phyloP scores from a whole-genome alignment of 92 coral and sea anemone species.

The Epizoanthus fatuus region DNA sequence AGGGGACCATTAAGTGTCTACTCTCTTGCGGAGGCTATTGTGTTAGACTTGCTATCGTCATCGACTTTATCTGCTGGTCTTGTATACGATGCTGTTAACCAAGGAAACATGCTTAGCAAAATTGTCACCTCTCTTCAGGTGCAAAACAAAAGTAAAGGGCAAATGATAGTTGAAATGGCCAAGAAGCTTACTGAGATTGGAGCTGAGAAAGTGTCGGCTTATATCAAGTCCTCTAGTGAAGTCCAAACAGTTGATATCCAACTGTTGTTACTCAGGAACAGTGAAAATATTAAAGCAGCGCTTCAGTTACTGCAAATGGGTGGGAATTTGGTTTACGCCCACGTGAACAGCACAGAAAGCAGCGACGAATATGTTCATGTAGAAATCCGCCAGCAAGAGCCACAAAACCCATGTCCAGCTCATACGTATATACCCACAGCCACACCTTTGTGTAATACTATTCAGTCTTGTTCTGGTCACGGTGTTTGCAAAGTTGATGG shows the following conservation, averaged over 20 bases:
- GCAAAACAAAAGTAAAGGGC: constrained; percentile 15
- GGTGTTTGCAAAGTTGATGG: constrained; percentile 67
- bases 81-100: constrained; percentile 14
- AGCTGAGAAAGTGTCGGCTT: constrained; percentile 46
- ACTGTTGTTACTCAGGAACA: not conserved
- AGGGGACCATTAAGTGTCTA: constrained; percentile 71
- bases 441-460: constrained; percentile 32
- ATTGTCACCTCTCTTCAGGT: not conserved
- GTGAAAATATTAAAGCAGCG: constrained; percentile 30
- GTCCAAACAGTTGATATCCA: constrained; percentile 55
- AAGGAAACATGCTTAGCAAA: constrained; percentile 6
- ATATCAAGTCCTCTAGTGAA: constrained; percentile 23
- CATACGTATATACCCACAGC: not conserved
- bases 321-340: constrained; percentile 9
- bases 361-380: constrained; percentile 38
- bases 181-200: constrained; percentile 44
- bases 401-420: not conserved
- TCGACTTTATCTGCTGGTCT: constrained; percentile 38
- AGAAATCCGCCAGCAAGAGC: constrained; percentile 41
- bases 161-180: constrained; percentile 24
- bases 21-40: constrained; percentile 46
- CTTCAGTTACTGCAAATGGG: constrained; percentile 43
- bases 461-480: constrained; percentile 66
- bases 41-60: constrained; percentile 22
- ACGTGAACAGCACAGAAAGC: constrained; percentile 9